These are phyloP conservation scores for Microctonus aethiopoides DNA, from an alignment of 2,888 invertebrate genomes.

Conservation along the genomic window DNA sequence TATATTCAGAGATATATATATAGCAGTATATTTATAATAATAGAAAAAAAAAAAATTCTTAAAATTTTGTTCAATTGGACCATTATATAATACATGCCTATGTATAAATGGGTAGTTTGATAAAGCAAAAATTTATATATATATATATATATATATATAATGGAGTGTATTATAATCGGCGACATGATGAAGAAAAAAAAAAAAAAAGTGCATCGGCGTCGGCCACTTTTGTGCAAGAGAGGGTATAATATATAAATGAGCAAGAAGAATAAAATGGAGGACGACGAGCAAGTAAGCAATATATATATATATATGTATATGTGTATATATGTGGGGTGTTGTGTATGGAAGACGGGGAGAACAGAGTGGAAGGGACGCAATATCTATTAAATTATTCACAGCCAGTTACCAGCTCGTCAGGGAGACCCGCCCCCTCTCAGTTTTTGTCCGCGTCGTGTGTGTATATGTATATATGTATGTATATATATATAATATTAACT, in stretches of 20 bases:
- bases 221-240: not conserved
- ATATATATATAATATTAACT: too few species aligned
- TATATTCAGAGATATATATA: not conserved
- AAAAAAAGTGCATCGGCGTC: not conserved
- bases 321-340: slow-evolving; percentile 14
- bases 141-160: too few species aligned
- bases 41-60: too few species aligned
- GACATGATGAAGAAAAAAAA: not conserved
- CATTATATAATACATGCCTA: too few species aligned
- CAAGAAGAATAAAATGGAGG: slow-evolving; percentile 21
- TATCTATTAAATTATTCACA: slow-evolving; percentile 60
- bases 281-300: slow-evolving; percentile 17
- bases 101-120: too few species aligned
- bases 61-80: too few species aligned
- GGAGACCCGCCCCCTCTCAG: slow-evolving; percentile 50
- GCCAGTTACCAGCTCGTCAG: slow-evolving; percentile 60
- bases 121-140: too few species aligned
- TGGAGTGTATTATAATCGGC: not conserved
- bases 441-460: slow-evolving; percentile 45
- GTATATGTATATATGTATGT: too few species aligned
- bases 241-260: slow-evolving; percentile 23
- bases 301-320: slow-evolving; percentile 14
- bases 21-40: too few species aligned
- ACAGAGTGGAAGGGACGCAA: slow-evolving; percentile 46
- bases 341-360: slow-evolving; percentile 23